phyloP scores from a whole-genome alignment of 2,113 vertebrate genomes.

The Scortum barcoo region DNA sequence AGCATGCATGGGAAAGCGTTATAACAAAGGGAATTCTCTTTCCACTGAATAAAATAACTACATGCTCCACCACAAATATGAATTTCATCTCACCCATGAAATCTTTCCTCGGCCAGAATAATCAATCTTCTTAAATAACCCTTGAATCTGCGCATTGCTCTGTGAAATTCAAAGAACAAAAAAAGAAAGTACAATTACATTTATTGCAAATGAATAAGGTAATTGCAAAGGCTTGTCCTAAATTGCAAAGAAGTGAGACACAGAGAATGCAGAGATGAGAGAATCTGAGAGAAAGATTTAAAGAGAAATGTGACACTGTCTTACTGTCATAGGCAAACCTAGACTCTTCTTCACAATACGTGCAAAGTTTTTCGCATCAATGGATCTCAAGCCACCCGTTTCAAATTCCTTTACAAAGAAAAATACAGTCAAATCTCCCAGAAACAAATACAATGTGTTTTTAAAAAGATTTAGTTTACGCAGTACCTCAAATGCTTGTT shows the following conservation, averaged over 20 bases:
- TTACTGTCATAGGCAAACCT: conserved; percentile 75
- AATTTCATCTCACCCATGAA: conserved; percentile 79
- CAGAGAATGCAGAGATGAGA: background rate
- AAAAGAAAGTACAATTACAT: conserved; percentile 8
- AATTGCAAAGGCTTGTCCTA: conserved; percentile 18
- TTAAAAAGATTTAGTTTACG: background rate
- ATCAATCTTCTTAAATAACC: conserved; percentile 87
- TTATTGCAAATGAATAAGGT: conserved; percentile 24
- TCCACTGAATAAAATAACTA: conserved; percentile 24
- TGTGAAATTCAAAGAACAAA: conserved; percentile 76
- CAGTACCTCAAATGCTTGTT: conserved; percentile 84
- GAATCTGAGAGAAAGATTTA: background rate
- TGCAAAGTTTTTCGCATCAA: conserved; percentile 80
- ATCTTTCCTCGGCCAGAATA: conserved; percentile 81
- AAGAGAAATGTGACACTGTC: conserved; percentile 23
- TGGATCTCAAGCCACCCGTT: conserved; percentile 69
- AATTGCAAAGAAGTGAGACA: conserved; percentile 7
- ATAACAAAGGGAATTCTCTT: background rate
- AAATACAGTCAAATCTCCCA: conserved; percentile 12
- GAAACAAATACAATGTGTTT: conserved; percentile 1
- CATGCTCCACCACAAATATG: conserved; percentile 36
- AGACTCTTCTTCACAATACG: conserved; percentile 80
- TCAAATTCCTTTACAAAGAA: conserved; percentile 75
- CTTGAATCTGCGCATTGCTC: conserved; percentile 83
- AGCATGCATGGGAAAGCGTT: conserved; percentile 8